phyloP scores from a whole-genome alignment of 1,140 invertebrate species.

The Lordiphosa stackelbergi region DNA sequence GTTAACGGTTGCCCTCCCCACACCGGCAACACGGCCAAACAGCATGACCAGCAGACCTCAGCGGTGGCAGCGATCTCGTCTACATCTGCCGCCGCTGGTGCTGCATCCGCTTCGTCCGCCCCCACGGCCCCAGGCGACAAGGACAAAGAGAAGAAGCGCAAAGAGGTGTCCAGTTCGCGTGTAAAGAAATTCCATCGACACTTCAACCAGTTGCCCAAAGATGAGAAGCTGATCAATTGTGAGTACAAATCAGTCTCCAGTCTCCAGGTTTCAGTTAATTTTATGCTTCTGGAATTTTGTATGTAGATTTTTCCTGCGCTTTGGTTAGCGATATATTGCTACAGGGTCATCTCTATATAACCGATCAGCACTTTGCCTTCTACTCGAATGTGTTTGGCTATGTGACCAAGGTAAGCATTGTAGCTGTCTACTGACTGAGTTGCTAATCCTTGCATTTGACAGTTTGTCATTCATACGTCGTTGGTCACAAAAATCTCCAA shows the following conservation, averaged over 20 bases:
- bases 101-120: neutral
- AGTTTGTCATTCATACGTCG: constrained; percentile 88
- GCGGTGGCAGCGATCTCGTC: constrained; percentile 30
- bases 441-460: constrained; percentile 54
- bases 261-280: too few species aligned
- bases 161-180: constrained; percentile 82
- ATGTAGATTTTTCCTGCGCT: constrained; percentile 92
- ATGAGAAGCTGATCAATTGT: constrained; percentile 89
- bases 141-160: constrained; percentile 78
- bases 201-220: constrained; percentile 84
- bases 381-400: constrained; percentile 96
- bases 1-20: constrained; percentile 11
- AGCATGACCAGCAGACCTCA: constrained; percentile 39
- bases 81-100: constrained; percentile 25
- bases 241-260: constrained; percentile 63
- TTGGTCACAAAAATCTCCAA: constrained; percentile 91
- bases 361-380: constrained; percentile 95
- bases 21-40: constrained; percentile 41
- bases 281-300: constrained; percentile 66
- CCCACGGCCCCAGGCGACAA: constrained; percentile 21
- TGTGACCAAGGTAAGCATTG: constrained; percentile 90
- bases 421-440: too few species aligned
- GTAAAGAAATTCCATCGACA: constrained; percentile 87
- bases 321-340: constrained; percentile 93
- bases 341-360: constrained; percentile 94